Percentiles rank a stretch among this genome's conserved stretches.
These are phyloP conservation scores for Coelinius sp. DNA, from an alignment of 2,888 invertebrate genomes.

Conservation along the genomic window DNA sequence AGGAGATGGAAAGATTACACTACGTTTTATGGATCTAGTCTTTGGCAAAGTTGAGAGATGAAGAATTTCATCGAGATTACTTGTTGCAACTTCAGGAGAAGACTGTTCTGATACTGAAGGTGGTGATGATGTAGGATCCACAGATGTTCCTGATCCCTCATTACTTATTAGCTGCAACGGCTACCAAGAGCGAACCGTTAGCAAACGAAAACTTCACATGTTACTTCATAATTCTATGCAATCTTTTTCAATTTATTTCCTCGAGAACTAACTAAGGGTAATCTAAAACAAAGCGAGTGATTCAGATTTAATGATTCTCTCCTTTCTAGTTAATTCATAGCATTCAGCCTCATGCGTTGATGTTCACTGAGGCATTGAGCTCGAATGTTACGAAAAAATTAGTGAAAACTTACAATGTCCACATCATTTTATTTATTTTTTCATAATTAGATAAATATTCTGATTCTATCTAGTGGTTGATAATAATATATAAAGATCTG, in stretches of 20 bases:
- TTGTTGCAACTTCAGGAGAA: constrained; percentile 48
- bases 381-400: constrained; percentile 27
- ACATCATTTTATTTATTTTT: constrained; percentile 51
- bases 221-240: background rate
- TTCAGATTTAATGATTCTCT: constrained; percentile 6
- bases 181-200: constrained; percentile 47
- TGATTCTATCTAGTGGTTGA: constrained; percentile 59
- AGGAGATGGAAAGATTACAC: constrained; percentile 57
- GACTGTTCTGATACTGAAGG: constrained; percentile 45
- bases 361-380: background rate
- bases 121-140: constrained; percentile 57
- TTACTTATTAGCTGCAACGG: constrained; percentile 59
- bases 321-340: no score
- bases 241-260: background rate
- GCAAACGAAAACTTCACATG: background rate
- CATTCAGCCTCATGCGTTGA: constrained; percentile 19
- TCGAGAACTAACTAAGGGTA: background rate
- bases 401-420: constrained; percentile 53
- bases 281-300: background rate
- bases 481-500: constrained; percentile 70
- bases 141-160: constrained; percentile 62
- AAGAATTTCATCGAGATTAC: constrained; percentile 53
- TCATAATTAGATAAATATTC: constrained; percentile 63
- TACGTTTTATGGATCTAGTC: constrained; percentile 55
- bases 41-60: constrained; percentile 58